Evolutionary conservation across 2,888 invertebrate species (phyloP).

Genomic region (Euplagia quadripunctaria): DNA sequence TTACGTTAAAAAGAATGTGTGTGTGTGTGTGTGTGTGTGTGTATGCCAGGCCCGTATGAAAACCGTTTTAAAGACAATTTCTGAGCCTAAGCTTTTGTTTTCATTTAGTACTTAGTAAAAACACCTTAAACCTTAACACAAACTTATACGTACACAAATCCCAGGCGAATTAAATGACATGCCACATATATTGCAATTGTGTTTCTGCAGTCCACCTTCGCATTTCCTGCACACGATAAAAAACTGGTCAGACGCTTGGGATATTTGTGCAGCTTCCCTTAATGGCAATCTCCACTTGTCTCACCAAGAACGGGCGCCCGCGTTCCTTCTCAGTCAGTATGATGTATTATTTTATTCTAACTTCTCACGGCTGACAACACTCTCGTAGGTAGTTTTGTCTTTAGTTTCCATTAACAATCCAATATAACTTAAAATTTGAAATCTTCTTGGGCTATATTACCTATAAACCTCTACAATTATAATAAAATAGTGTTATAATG

Average conservation of each 20-base stretch:
- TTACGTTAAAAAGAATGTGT: background rate
- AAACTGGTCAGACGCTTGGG: slow-evolving; percentile 38
- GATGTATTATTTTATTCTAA: slow-evolving; percentile 18
- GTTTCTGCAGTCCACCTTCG: slow-evolving; percentile 19
- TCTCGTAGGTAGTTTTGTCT: background rate
- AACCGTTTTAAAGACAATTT: background rate
- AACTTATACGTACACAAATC: background rate
- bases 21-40: no score
- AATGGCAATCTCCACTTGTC: slow-evolving; percentile 26
- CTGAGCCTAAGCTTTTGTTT: background rate
- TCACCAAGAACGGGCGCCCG: slow-evolving; percentile 10
- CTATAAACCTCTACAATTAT: background rate
- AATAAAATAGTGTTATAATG: no score
- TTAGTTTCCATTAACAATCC: background rate
- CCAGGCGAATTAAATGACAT: background rate
- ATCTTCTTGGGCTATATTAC: background rate
- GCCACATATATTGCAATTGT: slow-evolving; percentile 5
- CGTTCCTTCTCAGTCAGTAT: background rate
- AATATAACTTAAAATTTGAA: background rate
- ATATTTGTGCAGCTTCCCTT: slow-evolving; percentile 26
- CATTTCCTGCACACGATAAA: slow-evolving; percentile 42
- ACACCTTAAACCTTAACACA: background rate
- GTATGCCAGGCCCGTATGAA: background rate
- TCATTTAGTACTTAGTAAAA: background rate
- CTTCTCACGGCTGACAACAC: background rate